These are phyloP conservation scores for Paraplagusia blochii DNA, from an alignment of 2,113 vertebrate species.

Conservation along the genomic window DNA sequence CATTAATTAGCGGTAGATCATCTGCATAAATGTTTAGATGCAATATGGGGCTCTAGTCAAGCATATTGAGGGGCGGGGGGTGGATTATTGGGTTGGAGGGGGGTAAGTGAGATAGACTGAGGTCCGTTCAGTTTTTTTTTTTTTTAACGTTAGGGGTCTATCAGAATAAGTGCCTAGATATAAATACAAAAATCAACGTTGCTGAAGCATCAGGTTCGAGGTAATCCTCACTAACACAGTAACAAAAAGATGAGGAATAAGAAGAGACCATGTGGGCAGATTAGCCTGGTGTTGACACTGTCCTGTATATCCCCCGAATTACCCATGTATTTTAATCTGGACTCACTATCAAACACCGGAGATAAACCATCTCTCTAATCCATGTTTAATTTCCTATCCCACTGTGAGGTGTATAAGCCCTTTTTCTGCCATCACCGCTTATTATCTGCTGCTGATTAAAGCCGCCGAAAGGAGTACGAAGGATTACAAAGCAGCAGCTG, in stretches of 20 bases:
- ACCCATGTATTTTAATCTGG: constrained; percentile 42
- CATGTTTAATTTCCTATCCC: constrained; percentile 66
- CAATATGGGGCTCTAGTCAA: no score
- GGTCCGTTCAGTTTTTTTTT: no score
- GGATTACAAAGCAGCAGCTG: constrained; percentile 34
- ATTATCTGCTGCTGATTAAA: constrained; percentile 53
- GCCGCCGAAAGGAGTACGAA: constrained; percentile 26
- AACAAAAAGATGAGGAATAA: constrained; percentile 18
- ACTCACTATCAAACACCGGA: constrained; percentile 41
- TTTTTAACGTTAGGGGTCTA: no score
- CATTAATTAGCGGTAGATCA: no score
- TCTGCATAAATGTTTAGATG: no score
- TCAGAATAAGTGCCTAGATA: neutral
- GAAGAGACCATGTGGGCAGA: constrained; percentile 28
- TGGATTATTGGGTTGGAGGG: no score
- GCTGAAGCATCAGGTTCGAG: neutral
- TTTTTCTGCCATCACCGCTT: constrained; percentile 39
- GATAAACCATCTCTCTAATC: constrained; percentile 55
- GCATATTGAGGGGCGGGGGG: no score
- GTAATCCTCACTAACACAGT: constrained; percentile 15
- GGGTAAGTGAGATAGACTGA: no score
- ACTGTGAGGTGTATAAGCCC: constrained; percentile 43
- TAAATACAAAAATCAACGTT: no score
- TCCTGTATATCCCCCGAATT: constrained; percentile 49
- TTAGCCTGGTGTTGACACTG: constrained; percentile 31